phyloP scores from a whole-genome alignment of 2,888 invertebrate species.

The Ceraclea dissimilis region DNA sequence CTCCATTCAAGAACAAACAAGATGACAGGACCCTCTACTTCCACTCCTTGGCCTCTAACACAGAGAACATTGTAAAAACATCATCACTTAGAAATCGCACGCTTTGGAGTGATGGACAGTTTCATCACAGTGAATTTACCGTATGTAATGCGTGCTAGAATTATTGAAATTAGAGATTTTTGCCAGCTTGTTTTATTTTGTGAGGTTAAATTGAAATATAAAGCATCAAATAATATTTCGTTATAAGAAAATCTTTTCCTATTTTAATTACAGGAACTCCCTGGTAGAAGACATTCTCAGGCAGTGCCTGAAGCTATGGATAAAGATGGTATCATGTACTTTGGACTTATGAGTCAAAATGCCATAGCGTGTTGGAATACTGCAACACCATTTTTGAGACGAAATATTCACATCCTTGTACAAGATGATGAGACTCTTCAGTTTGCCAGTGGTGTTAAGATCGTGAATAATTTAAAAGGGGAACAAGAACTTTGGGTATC shows the following conservation, averaged over 20 bases:
- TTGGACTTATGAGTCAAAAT: slow-evolving; percentile 59
- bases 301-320: slow-evolving; percentile 67
- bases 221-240: too few relatives aligned
- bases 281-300: slow-evolving; percentile 49
- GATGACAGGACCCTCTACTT: slow-evolving; percentile 52
- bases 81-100: slow-evolving; percentile 52
- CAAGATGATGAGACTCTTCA: slow-evolving; percentile 56
- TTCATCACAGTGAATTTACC: slow-evolving; percentile 15
- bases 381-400: slow-evolving; percentile 48
- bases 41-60: slow-evolving; percentile 59
- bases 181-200: too few relatives aligned
- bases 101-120: slow-evolving; percentile 6
- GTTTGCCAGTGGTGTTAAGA: slow-evolving; percentile 66
- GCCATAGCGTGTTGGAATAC: slow-evolving; percentile 70
- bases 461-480: slow-evolving; percentile 49
- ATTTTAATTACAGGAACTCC: slow-evolving; percentile 34
- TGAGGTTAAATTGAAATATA: too few relatives aligned
- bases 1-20: slow-evolving; percentile 35
- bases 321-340: slow-evolving; percentile 60
- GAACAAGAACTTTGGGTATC: slow-evolving; percentile 60
- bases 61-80: slow-evolving; percentile 58
- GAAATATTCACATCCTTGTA: slow-evolving; percentile 50
- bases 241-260: too few relatives aligned
- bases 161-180: too few relatives aligned
- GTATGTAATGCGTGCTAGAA: too few relatives aligned